Base-by-base conservation (phyloP, 2,797 vertebrate species). In the Helarctos malayanus region DNA sequence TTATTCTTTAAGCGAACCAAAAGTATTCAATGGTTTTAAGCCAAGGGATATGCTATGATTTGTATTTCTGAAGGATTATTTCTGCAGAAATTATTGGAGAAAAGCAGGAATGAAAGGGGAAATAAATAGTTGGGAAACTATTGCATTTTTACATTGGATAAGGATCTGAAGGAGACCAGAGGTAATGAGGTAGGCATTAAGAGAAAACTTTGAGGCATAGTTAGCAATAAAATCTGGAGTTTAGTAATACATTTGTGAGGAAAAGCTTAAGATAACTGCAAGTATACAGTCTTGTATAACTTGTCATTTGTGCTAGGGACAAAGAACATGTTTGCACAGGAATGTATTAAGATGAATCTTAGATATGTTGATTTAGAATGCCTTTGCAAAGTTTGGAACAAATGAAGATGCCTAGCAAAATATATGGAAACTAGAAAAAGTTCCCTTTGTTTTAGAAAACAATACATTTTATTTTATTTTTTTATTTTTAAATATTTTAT, bases 371-470 rank as follows among this genome's bases (percentile, higher is more conserved):
- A 65, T 78, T 78, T 78, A 38, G 4, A 15, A 5, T 57, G 13
- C 3, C 63, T 18, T 52, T 61, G 45, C 54, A 80, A 83, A 68
- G 57, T 86, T 91, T 29, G 5, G 29, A 75, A 61, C 32, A 73
- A 71, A 56, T 54, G 45, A 86, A 68, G 56, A 69, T 61, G 45
- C 9, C 6, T 32, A 80, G 54, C 8, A 81, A 88, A 95, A 89
- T 29, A 35, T 38, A 75, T 7, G 88, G 94, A 91, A 54, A 65
- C 10, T n/a, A 75, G 52, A 81, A 97, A 19, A 38, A 32, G 12
- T 65, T 78, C 27, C 35, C 10, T 94, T 96, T 93, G 69, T 92
- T 96, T 84, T 45, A 49, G n/a, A 79, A 75, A 38, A 57, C 29
- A 4, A 6, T 1, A 23, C 23, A 35, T 59, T 96, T 87, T 54